Evolutionary conservation across 2,113 vertebrate species (phyloP).

Genomic region (Melierax canorus): DNA sequence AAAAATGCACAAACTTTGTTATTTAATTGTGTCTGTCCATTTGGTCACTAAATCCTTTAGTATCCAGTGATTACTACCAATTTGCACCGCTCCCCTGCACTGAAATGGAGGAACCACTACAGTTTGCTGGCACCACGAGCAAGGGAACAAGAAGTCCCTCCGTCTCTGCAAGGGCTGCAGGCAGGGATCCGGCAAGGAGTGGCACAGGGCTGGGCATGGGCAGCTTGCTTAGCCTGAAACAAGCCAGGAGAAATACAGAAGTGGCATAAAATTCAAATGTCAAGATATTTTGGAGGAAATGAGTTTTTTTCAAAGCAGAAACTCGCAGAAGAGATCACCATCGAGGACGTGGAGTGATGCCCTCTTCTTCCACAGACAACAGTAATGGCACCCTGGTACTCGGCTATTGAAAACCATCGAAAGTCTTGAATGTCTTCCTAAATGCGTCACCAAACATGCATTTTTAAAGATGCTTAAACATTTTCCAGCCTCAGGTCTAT

Average conservation of each 20-base stretch:
- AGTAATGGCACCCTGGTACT: neutral
- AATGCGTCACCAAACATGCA: neutral
- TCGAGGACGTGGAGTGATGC: rapidly evolving
- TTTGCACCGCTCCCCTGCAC: rapidly evolving
- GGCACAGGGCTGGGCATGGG: rapidly evolving
- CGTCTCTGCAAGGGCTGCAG: neutral
- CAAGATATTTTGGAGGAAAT: neutral
- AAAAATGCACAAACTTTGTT: neutral
- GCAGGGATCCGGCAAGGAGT: neutral
- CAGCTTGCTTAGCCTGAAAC: neutral
- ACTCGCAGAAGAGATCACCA: rapidly evolving
- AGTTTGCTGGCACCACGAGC: rapidly evolving
- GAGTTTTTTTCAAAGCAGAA: neutral
- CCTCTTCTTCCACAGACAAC: neutral
- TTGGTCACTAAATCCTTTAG: neutral
- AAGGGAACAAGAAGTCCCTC: neutral
- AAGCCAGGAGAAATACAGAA: neutral
- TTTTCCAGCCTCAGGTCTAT: neutral
- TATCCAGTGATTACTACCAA: rapidly evolving
- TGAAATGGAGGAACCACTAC: neutral
- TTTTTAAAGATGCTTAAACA: conserved; percentile 1
- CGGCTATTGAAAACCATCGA: neutral
- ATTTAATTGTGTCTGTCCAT: neutral
- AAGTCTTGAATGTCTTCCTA: neutral
- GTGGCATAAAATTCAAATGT: neutral